A percentile compares a stretch with the other conserved stretches of the same genome.
phyloP scores from a whole-genome alignment of 1,140 invertebrate species.

The Plodia interpunctella region DNA sequence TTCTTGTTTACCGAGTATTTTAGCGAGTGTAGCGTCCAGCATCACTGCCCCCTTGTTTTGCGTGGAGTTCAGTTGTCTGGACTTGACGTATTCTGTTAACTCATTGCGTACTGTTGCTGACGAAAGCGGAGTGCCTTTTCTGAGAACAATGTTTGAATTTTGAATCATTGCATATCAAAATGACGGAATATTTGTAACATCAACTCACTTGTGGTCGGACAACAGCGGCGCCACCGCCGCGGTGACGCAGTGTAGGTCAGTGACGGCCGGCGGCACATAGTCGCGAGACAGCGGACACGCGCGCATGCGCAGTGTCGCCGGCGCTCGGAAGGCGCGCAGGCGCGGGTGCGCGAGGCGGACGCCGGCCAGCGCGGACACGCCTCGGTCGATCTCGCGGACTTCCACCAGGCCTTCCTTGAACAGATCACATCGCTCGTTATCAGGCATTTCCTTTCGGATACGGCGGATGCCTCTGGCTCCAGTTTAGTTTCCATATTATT shows the following conservation, averaged over 20 bases:
- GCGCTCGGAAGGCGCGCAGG: constrained; percentile 35
- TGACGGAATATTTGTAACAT: not conserved
- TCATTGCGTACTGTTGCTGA: constrained; percentile 82
- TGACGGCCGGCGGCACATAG: constrained; percentile 76
- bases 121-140: constrained; percentile 86
- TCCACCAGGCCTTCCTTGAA: constrained; percentile 79
- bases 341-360: constrained; percentile 78
- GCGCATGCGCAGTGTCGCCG: constrained; percentile 51
- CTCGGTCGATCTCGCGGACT: constrained; percentile 84
- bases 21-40: constrained; percentile 57
- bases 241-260: constrained; percentile 85
- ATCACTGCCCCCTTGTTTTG: constrained; percentile 47
- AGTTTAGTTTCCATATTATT: too few species aligned
- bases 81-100: constrained; percentile 88
- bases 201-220: constrained; percentile 57
- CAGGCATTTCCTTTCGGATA: too few species aligned
- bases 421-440: too few species aligned
- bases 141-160: constrained; percentile 64
- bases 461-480: too few species aligned
- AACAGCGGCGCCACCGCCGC: constrained; percentile 82
- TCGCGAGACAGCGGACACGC: constrained; percentile 22
- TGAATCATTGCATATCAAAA: too few species aligned
- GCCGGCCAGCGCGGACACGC: constrained; percentile 83
- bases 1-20: constrained; percentile 45
- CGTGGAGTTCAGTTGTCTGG: constrained; percentile 81